Evolutionary conservation across 2,113 vertebrate genomes (phyloP).

Genomic region (Python bivittatus): DNA sequence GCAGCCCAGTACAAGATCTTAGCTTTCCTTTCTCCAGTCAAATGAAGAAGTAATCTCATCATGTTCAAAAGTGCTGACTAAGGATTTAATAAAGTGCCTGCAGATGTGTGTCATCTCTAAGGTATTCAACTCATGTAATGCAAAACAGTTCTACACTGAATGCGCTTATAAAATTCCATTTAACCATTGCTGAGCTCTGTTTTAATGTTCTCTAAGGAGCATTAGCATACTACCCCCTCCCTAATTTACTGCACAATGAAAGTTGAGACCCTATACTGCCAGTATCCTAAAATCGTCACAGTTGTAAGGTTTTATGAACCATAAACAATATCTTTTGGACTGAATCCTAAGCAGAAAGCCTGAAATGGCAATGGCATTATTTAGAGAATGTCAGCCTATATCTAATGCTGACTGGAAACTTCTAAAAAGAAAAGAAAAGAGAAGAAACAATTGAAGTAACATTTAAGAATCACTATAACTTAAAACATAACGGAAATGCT

Average conservation of each 20-base stretch:
- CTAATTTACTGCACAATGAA: slow-evolving; percentile 78
- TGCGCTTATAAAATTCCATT: slow-evolving; percentile 82
- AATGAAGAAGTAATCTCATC: slow-evolving; percentile 94
- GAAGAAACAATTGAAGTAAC: slow-evolving; percentile 33
- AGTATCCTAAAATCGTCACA: slow-evolving; percentile 71
- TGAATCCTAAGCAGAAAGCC: slow-evolving; percentile 74
- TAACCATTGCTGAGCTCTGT: slow-evolving; percentile 77
- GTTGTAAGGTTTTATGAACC: slow-evolving; percentile 78
- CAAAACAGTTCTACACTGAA: slow-evolving; percentile 84
- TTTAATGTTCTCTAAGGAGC: slow-evolving; percentile 75
- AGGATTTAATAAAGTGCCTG: slow-evolving; percentile 90
- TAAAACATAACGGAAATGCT: slow-evolving; percentile 8
- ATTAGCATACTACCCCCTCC: slow-evolving; percentile 66
- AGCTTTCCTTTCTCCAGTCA: slow-evolving; percentile 84
- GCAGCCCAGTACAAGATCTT: slow-evolving; percentile 79
- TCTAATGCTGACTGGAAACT: slow-evolving; percentile 38
- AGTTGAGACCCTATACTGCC: slow-evolving; percentile 65
- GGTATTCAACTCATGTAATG: slow-evolving; percentile 95
- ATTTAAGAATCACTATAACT: slow-evolving; percentile 29
- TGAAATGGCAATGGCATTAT: slow-evolving; percentile 53
- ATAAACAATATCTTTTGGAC: slow-evolving; percentile 74
- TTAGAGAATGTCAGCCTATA: slow-evolving; percentile 49
- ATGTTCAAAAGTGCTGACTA: slow-evolving; percentile 89
- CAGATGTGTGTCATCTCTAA: slow-evolving; percentile 92
- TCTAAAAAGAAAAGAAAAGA: slow-evolving; percentile 3